These are phyloP conservation scores for Tryphoninae sp. DNA, from an alignment of 2,888 invertebrate genomes.

Conservation along the genomic window DNA sequence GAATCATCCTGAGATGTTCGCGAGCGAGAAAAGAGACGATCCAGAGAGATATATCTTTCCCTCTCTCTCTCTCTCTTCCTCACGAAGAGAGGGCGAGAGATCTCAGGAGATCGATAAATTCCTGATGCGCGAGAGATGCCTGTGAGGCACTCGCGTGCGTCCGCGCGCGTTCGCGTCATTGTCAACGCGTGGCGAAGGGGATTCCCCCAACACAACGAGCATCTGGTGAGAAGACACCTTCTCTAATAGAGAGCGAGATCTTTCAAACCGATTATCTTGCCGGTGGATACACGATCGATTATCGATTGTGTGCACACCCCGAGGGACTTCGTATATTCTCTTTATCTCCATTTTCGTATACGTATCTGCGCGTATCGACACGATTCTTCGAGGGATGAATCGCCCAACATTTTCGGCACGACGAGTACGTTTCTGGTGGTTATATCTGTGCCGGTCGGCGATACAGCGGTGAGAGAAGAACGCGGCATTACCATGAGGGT, in stretches of 20 bases:
- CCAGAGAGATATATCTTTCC: conserved; percentile 55
- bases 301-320: conserved; percentile 56
- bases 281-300: conserved; percentile 51
- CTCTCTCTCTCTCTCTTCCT: conserved; percentile 33
- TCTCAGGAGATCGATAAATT: conserved; percentile 64
- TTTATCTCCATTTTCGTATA: conserved; percentile 27
- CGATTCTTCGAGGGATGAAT: conserved; percentile 2
- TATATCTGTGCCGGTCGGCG: not conserved
- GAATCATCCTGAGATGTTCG: conserved; percentile 45
- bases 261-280: conserved; percentile 48
- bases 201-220: conserved; percentile 46
- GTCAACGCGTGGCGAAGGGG: conserved; percentile 52
- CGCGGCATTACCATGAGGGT: conserved; percentile 1
- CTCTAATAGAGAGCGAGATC: conserved; percentile 60
- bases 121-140: conserved; percentile 56
- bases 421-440: conserved; percentile 13
- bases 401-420: conserved; percentile 34
- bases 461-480: not conserved
- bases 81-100: conserved; percentile 49
- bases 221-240: conserved; percentile 53
- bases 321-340: conserved; percentile 44
- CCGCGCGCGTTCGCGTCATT: conserved; percentile 58
- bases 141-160: conserved; percentile 36
- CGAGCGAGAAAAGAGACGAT: conserved; percentile 51
- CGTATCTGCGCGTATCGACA: not conserved